Evolutionary conservation across 2,113 vertebrate species (phyloP), one percentile per base, ranked within the genome.

Genomic region (Dascyllus trimaculatus): DNA sequence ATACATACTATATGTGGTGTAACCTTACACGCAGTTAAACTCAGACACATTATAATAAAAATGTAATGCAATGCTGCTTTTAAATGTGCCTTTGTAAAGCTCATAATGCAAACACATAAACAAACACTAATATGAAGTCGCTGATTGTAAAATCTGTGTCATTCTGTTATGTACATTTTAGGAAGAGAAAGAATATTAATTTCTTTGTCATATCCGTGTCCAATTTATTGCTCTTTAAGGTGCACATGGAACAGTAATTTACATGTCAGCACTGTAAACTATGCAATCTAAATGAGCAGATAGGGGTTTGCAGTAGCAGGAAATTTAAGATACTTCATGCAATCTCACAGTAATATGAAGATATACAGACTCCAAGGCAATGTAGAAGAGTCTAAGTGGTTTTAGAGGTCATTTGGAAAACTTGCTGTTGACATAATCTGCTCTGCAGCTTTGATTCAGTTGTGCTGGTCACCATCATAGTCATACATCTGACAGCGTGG

Each of bases 101-200:
- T 80, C 29, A 22, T 64, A 15, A 73, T 62, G 54, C 48, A 69
- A 73, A 74, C 53, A 73, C 82, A 68, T 80, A 75, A 85, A 77
- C 52, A 72, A 71, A 61, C 11, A 54, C 21, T 48, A 7, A 75
- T 57, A 72, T 32, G 64, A 80, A 67, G 71, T 59, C 59, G 48
- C 29, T 79, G 18, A 80, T 66, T 81, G 29, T 67, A 26, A 21
- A 54, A 56, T 43, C 26, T 21, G 11, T 63, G 18, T 53, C 3
- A 24, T 48, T n/a, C 25, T 29, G 32, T 57, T 48, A 71, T 80
- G 43, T 85, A 61, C 18, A 17, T 52, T 26, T 60, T 52, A 78
- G 43, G 52, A 71, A 51, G 51, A 69, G 22, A 80, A 84, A 56
- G 56, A 61, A 19, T 43, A 26, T 25, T 69, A 8, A 56, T 65